Conservation (phyloP, 2,888 invertebrate genomes). For the Brachypterus glaber region DNA sequence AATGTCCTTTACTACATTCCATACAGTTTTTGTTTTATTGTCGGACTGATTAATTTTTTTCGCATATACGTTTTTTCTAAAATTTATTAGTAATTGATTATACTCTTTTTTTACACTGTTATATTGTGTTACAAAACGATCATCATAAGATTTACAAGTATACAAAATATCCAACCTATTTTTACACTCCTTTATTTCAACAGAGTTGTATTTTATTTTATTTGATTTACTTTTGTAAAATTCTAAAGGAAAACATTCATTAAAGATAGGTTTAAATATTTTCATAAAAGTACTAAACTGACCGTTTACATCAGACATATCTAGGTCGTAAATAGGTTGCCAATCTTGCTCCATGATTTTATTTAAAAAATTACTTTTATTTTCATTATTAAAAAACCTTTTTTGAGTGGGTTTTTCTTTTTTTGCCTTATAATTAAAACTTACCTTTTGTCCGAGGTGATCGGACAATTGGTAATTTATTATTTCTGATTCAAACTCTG, state of each 20-base stretch:
- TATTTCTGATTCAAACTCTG: constrained; percentile 3
- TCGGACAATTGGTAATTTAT: constrained; percentile 8
- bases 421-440: constrained; percentile 3
- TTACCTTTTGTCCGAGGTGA: constrained; percentile 10
- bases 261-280: constrained; percentile 2
- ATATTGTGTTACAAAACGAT: too few species aligned
- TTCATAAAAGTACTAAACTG: constrained; percentile 6
- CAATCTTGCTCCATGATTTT: neutral
- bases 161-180: constrained; percentile 7
- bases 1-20: neutral
- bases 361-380: too few species aligned
- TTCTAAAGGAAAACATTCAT: constrained; percentile 7
- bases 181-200: constrained; percentile 3
- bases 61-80: too few species aligned
- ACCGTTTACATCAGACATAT: constrained; percentile 7
- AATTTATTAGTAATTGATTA: too few species aligned
- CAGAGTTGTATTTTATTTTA: neutral
- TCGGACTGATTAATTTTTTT: too few species aligned
- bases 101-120: too few species aligned
- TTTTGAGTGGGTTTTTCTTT: constrained; percentile 3
- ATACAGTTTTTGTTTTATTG: too few species aligned
- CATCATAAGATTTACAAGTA: too few species aligned
- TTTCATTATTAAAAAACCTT: constrained; percentile 10
- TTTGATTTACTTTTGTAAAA: constrained; percentile 3
- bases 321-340: neutral